Evolutionary conservation across 1,140 invertebrate species (phyloP).

Genomic region (Saccostrea cuccullata): DNA sequence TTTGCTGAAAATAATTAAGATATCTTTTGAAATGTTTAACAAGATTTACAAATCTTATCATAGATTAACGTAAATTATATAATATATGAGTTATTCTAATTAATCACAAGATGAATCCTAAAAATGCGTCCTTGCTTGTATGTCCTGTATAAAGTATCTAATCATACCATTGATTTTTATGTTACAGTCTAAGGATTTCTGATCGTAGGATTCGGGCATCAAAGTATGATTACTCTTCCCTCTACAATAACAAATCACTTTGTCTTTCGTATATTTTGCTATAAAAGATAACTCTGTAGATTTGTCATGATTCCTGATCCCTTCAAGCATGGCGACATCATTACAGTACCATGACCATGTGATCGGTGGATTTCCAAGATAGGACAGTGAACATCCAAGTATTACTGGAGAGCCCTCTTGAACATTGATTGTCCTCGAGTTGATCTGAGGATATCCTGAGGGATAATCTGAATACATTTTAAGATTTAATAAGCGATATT

Average conservation of each 20-base stretch:
- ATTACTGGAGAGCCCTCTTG: neutral
- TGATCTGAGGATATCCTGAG: too few relatives aligned
- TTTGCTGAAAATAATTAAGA: too few relatives aligned
- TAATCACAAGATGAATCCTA: too few relatives aligned
- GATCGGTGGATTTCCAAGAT: neutral
- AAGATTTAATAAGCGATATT: too few relatives aligned
- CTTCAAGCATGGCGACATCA: neutral
- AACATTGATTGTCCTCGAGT: neutral
- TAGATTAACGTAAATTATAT: too few relatives aligned
- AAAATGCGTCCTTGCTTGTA: too few relatives aligned
- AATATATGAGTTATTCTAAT: too few relatives aligned
- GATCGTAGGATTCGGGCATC: neutral
- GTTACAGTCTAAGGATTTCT: neutral
- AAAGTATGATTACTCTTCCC: neutral
- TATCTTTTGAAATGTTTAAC: too few relatives aligned
- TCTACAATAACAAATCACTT: neutral
- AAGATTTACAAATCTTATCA: too few relatives aligned
- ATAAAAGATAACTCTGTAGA: neutral
- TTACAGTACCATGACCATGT: constrained; percentile 2
- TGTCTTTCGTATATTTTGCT: neutral
- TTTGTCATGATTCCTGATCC: neutral
- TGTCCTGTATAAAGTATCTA: neutral
- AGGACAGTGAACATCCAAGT: neutral
- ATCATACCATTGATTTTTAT: neutral
- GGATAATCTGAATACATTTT: too few relatives aligned